phyloP scores from a whole-genome alignment of 1,140 invertebrate species.

The Physella acuta region DNA sequence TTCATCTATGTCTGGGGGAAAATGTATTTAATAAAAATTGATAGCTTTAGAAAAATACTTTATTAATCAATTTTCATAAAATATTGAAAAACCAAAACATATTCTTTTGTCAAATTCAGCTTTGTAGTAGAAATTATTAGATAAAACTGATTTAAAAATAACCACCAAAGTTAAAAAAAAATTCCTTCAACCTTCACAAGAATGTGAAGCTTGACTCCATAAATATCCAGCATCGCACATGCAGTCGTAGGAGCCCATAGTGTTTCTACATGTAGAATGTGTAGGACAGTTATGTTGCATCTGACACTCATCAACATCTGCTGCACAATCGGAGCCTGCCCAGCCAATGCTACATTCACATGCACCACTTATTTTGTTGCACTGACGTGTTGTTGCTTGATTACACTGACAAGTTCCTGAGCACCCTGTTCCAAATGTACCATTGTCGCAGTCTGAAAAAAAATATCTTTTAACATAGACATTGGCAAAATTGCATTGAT shows the following conservation, averaged over 20 bases:
- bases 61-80: background rate
- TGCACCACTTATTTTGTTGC: constrained; percentile 2
- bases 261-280: background rate
- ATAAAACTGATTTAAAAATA: background rate
- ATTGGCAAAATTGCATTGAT: no score
- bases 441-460: background rate
- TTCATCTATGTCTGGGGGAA: no score
- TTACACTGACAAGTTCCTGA: background rate
- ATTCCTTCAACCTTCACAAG: background rate
- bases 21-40: no score
- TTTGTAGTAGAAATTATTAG: background rate
- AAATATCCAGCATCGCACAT: background rate
- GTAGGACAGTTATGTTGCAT: background rate
- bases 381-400: background rate
- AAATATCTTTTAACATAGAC: no score
- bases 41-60: background rate
- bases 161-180: background rate
- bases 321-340: background rate
- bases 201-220: background rate
- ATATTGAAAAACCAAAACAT: background rate
- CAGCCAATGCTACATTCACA: background rate
- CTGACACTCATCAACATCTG: background rate
- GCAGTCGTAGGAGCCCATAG: background rate
- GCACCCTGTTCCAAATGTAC: background rate
- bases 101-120: background rate